phyloP scores from a whole-genome alignment of 2,113 vertebrate species.

The Grallaria varia region DNA sequence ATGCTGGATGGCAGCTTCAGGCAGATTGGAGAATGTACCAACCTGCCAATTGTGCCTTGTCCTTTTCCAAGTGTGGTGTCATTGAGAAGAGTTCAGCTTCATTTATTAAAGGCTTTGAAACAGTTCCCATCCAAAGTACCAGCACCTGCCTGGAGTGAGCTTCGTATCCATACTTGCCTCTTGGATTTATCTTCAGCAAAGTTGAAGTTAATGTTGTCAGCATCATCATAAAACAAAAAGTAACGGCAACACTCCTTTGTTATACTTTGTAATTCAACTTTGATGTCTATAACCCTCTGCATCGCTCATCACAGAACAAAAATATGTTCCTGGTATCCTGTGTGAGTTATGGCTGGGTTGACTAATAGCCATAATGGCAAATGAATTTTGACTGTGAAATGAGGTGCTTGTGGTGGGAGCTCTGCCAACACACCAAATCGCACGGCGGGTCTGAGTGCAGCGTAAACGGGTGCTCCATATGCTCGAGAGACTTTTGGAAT shows the following conservation, averaged over 20 bases:
- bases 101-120: slow-evolving; percentile 12
- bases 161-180: background rate
- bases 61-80: background rate
- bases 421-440: slow-evolving; percentile 10
- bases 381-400: background rate
- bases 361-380: slow-evolving; percentile 8
- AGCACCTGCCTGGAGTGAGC: background rate
- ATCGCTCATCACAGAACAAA: background rate
- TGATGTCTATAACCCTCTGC: background rate
- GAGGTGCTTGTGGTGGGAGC: slow-evolving; percentile 17
- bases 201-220: background rate
- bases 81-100: background rate
- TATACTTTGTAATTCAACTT: background rate
- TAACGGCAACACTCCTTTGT: background rate
- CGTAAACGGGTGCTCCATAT: slow-evolving; percentile 41
- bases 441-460: slow-evolving; percentile 26
- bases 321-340: background rate
- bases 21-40: background rate
- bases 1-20: background rate
- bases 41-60: background rate
- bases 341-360: background rate
- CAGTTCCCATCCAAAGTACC: background rate
- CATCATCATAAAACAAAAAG: background rate
- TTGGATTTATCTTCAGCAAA: background rate
- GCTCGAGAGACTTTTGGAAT: slow-evolving; percentile 53